Evolutionary conservation across 1,140 invertebrate species (phyloP).

Genomic region (Cryptotermes secundus): DNA sequence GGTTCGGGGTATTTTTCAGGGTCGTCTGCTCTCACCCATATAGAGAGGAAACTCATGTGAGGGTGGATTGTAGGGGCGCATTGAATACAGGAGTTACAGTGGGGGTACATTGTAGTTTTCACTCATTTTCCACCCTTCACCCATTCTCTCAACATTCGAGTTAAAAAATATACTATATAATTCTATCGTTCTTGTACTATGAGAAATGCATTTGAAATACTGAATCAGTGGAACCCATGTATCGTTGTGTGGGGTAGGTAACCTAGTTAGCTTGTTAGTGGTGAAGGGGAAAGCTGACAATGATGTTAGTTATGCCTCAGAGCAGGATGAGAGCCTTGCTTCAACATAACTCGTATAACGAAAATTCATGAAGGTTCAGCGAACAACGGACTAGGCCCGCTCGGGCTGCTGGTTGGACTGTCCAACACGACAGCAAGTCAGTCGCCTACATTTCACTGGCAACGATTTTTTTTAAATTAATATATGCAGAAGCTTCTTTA

Average conservation of each 20-base stretch:
- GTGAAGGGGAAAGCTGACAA: background rate
- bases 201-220: background rate
- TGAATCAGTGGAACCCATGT: constrained; percentile 8
- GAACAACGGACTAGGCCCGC: background rate
- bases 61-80: background rate
- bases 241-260: background rate
- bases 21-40: constrained; percentile 26
- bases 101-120: background rate
- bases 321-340: background rate
- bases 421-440: no score
- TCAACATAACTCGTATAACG: no score
- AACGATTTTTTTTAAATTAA: no score
- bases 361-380: background rate
- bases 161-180: constrained; percentile 5
- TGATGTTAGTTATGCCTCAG: background rate
- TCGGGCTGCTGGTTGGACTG: background rate
- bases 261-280: constrained; percentile 28
- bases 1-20: constrained; percentile 29
- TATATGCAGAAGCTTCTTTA: no score
- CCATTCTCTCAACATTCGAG: background rate
- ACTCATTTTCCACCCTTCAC: no score
- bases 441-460: no score
- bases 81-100: background rate
- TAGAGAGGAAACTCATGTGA: background rate
- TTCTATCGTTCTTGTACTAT: constrained; percentile 16